Base-by-base conservation (phyloP, 2,113 vertebrate genomes). In the Petrocephalus microphthalmus region DNA sequence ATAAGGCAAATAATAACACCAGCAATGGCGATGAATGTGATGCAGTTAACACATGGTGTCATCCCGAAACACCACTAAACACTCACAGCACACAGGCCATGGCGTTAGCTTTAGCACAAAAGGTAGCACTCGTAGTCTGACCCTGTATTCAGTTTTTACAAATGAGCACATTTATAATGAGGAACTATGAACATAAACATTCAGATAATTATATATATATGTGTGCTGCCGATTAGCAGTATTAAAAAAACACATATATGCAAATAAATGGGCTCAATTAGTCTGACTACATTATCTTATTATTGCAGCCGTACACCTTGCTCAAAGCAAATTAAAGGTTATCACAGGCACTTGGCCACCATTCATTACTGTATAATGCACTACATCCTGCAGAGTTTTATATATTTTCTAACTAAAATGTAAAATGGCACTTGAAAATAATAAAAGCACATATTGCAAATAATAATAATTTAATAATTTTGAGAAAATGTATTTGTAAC, bases 241-340 rank as follows among this genome's bases (percentile, higher is more conserved):
- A 33, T 85, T 56, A 85, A 85, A 54, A 85, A 84, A 83, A 67
- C 10, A 54, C 52, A 3, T n/a, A 54, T 10, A 85, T 54, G 84
- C 51, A 85, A 85, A 85, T 85, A 85, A 49, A 85, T 56, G 17
- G n/a, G 25, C 84, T 7, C 52, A 56, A 22, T 19, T 17, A 85
- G 25, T 29, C n/a, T 85, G 29, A 10, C 51, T 85, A 19, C 84
- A 54, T 85, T 85, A 85, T 85, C 25, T 85, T 52, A 54, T 85
- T 85, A 85, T 85, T 85, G 29, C 51, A 85, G 84, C 49, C 13
- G 4, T 17, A 85, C 20, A 56, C 52, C 52, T 29, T 53, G 84
- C 84, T 56, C n/a, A 17, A 56, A 54, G 49, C 84, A 85, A 52
- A 56, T 85, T 19, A 85, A 85, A 85, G 84, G 84, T 54, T 19